phyloP scores from a whole-genome alignment of 2,113 vertebrate species.

The Hucho hucho region DNA sequence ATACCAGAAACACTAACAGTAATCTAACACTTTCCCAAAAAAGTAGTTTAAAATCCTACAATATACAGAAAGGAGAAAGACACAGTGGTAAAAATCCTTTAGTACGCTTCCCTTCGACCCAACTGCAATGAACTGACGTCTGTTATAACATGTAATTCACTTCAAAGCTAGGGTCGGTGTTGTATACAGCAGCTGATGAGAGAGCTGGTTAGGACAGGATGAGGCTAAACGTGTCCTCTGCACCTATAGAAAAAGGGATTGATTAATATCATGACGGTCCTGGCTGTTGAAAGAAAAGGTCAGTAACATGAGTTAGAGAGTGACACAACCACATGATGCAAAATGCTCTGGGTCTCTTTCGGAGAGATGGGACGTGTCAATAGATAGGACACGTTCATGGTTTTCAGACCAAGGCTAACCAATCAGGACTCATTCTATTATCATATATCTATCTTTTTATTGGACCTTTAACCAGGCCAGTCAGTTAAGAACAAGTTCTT shows the following conservation, averaged over 20 bases:
- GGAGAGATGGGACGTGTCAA: background rate
- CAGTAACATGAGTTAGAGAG: conserved; percentile 1
- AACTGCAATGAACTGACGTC: background rate
- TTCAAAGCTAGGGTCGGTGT: background rate
- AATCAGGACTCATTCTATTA: no score
- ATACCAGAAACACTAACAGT: background rate
- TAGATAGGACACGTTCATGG: background rate
- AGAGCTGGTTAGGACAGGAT: no score
- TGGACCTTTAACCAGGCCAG: no score
- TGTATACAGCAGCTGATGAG: background rate
- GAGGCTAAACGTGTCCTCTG: background rate
- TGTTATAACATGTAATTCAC: background rate
- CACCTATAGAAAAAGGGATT: background rate
- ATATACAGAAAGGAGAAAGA: background rate
- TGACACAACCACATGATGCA: background rate
- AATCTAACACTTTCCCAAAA: background rate
- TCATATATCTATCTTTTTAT: no score
- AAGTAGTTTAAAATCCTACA: background rate
- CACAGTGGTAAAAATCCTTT: background rate
- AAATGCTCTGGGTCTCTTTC: background rate
- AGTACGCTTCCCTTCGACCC: background rate
- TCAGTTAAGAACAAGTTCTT: no score
- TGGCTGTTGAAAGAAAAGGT: conserved; percentile 22
- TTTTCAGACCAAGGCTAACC: background rate
- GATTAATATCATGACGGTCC: background rate